Conservation (phyloP, 1,140 invertebrate species). For the Ceratitis capitata region DNA sequence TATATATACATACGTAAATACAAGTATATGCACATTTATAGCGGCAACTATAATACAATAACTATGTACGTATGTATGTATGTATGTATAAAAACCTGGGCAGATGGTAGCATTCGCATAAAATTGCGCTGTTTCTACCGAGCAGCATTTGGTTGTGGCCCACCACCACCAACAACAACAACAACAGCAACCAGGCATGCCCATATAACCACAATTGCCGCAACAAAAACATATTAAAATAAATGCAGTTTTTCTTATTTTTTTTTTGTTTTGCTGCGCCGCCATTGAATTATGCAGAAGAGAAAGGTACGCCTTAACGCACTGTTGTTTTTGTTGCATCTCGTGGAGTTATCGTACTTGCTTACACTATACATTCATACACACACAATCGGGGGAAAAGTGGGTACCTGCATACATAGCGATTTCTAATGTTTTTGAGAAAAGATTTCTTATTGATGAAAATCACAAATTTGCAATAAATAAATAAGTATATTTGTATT, state of each 20-base stretch:
- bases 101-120: background rate
- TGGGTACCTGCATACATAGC: too few species aligned
- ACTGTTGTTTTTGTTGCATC: background rate
- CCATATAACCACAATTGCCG: too few species aligned
- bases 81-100: background rate
- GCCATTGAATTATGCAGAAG: constrained; percentile 26
- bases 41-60: background rate
- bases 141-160: background rate
- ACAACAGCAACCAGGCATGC: background rate
- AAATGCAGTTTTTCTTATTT: background rate
- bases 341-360: background rate
- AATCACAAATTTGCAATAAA: too few species aligned
- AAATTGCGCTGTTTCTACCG: background rate
- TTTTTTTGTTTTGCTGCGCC: background rate
- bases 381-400: too few species aligned
- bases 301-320: constrained; percentile 11
- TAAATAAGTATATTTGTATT: too few species aligned
- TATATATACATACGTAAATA: too few species aligned
- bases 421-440: too few species aligned
- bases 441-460: too few species aligned
- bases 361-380: background rate
- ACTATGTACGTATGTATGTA: too few species aligned
- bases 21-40: background rate
- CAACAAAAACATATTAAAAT: background rate
- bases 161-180: background rate